A percentile compares a stretch with the other conserved stretches of the same genome.
These are phyloP conservation scores for Eupithecia subumbrata DNA, from an alignment of 2,888 invertebrate species.

Conservation along the genomic window DNA sequence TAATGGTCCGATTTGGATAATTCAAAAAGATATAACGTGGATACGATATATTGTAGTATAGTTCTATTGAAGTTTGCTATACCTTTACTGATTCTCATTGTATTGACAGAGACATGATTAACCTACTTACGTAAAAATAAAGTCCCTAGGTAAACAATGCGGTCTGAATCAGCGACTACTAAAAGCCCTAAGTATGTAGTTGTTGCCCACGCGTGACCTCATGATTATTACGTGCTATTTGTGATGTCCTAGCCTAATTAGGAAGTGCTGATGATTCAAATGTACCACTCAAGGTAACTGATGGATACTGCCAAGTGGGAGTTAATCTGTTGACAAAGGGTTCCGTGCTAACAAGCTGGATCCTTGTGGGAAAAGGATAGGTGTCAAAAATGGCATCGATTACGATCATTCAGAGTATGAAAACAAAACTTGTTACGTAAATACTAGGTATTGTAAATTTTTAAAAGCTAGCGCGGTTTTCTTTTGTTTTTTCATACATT, in stretches of 20 bases:
- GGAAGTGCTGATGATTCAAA: conserved; percentile 41
- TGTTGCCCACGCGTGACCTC: conserved; percentile 34
- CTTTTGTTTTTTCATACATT: too few relatives aligned
- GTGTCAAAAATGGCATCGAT: background rate
- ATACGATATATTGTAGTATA: too few relatives aligned
- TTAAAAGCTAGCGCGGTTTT: too few relatives aligned
- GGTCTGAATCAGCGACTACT: conserved; percentile 19
- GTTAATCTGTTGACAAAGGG: background rate
- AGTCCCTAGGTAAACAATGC: background rate
- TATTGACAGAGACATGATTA: too few relatives aligned
- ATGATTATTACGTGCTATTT: conserved; percentile 23
- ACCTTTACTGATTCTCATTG: too few relatives aligned
- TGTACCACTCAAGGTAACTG: conserved; percentile 27
- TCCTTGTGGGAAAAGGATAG: background rate
- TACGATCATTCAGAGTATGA: too few relatives aligned
- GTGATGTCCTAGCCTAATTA: conserved; percentile 38
- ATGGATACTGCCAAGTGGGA: conserved; percentile 5
- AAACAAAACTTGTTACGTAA: too few relatives aligned
- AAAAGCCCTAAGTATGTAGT: conserved; percentile 20
- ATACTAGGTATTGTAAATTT: too few relatives aligned
- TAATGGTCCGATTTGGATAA: too few relatives aligned
- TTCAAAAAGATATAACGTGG: too few relatives aligned
- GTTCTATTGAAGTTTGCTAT: too few relatives aligned
- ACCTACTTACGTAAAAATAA: too few relatives aligned
- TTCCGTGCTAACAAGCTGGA: background rate